phyloP scores from a whole-genome alignment of 2,113 vertebrate species.

The Erythrolamprus reginae region DNA sequence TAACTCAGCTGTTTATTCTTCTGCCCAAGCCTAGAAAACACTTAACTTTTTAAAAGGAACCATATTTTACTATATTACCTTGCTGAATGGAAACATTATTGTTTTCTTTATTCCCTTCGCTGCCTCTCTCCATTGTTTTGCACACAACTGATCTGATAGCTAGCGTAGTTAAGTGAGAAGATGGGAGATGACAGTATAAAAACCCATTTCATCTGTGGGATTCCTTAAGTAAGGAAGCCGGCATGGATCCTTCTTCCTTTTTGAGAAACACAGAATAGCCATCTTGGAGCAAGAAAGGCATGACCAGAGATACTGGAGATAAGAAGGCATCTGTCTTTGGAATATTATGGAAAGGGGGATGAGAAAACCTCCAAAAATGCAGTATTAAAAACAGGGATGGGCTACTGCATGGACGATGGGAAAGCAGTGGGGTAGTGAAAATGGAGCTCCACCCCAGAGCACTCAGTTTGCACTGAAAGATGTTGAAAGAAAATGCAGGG shows the following conservation, averaged over 20 bases:
- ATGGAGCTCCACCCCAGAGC: too few relatives aligned
- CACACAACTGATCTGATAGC: background rate
- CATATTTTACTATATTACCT: background rate
- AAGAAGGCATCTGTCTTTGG: background rate
- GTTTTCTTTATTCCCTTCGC: constrained; percentile 16
- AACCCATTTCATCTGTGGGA: background rate
- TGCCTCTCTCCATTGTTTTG: constrained; percentile 7
- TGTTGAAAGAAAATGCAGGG: too few relatives aligned
- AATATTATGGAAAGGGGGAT: background rate
- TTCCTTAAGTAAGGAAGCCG: background rate
- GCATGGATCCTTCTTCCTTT: background rate
- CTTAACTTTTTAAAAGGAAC: constrained; percentile 31
- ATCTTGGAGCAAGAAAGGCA: background rate
- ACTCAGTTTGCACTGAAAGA: too few relatives aligned
- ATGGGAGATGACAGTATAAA: background rate
- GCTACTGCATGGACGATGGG: too few relatives aligned
- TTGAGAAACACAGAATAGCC: background rate
- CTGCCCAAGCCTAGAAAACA: constrained; percentile 23
- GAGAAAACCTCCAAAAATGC: too few relatives aligned
- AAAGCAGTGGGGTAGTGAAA: too few relatives aligned
- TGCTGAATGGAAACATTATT: background rate
- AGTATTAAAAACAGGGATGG: too few relatives aligned
- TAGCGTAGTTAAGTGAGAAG: background rate
- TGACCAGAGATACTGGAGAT: background rate
- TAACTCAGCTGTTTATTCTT: constrained; percentile 27